These are phyloP conservation scores for Pygmarrhopalites habei DNA, from an alignment of 1,140 invertebrate genomes.

Conservation along the genomic window DNA sequence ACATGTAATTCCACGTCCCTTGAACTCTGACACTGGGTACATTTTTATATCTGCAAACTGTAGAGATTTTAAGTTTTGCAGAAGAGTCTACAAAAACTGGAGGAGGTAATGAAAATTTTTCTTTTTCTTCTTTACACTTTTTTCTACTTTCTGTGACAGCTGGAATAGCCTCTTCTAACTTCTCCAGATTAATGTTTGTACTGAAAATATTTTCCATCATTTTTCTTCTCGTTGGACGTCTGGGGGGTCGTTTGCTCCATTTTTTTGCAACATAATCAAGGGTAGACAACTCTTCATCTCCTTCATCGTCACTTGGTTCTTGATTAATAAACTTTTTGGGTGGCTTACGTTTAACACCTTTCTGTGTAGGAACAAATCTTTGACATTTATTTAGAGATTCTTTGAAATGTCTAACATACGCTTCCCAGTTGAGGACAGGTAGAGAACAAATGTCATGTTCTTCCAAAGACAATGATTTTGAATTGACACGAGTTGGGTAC, in stretches of 20 bases:
- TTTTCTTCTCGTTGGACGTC: too few species aligned
- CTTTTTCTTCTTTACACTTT: neutral
- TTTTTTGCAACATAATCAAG: too few species aligned
- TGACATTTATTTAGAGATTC: neutral
- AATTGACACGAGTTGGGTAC: constrained; percentile 8
- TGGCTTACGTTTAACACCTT: too few species aligned
- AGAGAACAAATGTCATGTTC: constrained; percentile 27
- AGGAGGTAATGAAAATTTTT: constrained; percentile 2
- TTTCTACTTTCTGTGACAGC: neutral
- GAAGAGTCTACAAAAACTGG: neutral
- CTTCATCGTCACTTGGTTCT: too few species aligned
- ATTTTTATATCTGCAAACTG: constrained; percentile 23
- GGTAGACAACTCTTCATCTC: too few species aligned
- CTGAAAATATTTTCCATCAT: too few species aligned
- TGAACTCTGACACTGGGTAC: constrained; percentile 20
- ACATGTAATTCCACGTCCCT: constrained; percentile 35
- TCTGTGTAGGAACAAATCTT: too few species aligned
- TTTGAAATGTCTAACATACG: constrained; percentile 21
- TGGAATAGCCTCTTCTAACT: neutral
- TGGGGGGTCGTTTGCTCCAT: too few species aligned
- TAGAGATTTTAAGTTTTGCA: too few species aligned
- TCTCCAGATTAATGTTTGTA: too few species aligned
- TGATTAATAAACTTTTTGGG: too few species aligned
- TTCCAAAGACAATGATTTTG: neutral
- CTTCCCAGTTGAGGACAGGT: constrained; percentile 37